These are phyloP conservation scores for Cynocephalus volans DNA, from an alignment of 2,113 vertebrate species.

Conservation along the genomic window DNA sequence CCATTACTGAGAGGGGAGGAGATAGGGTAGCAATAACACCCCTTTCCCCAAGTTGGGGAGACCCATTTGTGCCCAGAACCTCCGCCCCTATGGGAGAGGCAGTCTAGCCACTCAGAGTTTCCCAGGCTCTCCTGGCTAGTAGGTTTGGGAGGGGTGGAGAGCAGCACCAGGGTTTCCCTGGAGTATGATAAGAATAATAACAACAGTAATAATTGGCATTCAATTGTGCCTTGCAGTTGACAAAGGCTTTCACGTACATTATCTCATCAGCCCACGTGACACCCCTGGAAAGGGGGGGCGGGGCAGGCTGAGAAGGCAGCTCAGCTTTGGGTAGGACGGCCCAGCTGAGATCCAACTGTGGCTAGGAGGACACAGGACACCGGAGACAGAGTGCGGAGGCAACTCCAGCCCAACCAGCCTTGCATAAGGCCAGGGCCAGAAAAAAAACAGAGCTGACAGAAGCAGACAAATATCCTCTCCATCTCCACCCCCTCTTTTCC, in stretches of 20 bases:
- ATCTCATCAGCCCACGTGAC: slow-evolving; percentile 71
- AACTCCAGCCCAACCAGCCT: not conserved
- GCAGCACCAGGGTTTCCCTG: slow-evolving; percentile 50
- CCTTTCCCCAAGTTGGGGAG: not conserved
- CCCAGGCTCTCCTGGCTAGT: not conserved
- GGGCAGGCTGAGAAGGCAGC: not conserved
- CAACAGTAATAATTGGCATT: slow-evolving; percentile 56
- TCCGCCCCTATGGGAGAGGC: slow-evolving; percentile 62
- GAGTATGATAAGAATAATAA: slow-evolving; percentile 48
- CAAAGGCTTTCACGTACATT: slow-evolving; percentile 32
- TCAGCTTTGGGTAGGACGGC: not conserved
- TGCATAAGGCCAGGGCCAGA: not conserved
- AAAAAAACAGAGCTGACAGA: not conserved
- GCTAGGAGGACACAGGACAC: not conserved
- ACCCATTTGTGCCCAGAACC: not conserved
- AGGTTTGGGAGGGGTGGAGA: not conserved
- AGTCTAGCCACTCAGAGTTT: not conserved
- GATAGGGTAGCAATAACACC: not conserved
- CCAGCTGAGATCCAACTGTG: not conserved
- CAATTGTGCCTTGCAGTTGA: not conserved
- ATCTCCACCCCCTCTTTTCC: not conserved
- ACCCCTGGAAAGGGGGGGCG: not conserved
- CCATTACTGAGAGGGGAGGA: not conserved
- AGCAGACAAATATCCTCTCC: not conserved
- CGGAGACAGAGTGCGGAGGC: not conserved